Evolutionary conservation across 2,113 vertebrate genomes (phyloP), one percentile per base, ranked within the genome.

Genomic region (Cricetomys ansorgei): DNA sequence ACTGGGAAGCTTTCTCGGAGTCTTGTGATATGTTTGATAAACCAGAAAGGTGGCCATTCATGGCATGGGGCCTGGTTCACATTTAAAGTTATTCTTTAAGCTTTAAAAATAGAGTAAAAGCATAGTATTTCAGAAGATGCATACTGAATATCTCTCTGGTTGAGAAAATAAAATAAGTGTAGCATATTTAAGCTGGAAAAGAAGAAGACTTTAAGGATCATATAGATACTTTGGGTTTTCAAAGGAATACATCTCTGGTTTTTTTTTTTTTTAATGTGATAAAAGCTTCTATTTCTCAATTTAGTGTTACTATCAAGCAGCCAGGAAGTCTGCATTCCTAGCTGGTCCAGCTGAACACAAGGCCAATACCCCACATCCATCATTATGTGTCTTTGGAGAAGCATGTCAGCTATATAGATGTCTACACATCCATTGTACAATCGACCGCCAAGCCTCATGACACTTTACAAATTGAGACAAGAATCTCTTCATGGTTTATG

Each of bases 21-120:
- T 97, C 84, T 95, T 40, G 89, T 59, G 15, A 76, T n/a, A 0
- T 15, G 27, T 19, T 40, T 77, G 7, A 55, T 34, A 93, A 87
- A 59, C 7, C 2, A 37, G 8, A 1, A 59, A 86, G 19, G 11
- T 69, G 19, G 55, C 12, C 75, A 59, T 34, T 72, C 92, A 94
- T 76, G 67, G 16, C 53, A 59, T 97, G 95, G 94, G 97, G 94
- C 90, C 96, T 89, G 96, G 65, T 94, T 98, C 90, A 98, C 96
- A 98, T 94, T 98, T 97, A 94, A 97, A 98, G 98, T 95, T 94
- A 96, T 62, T 97, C 98, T 57, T 90, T 84, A 96, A 67, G 73
- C 95, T 97, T 97, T 85, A 98, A 98, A 98, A 98, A 98, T 95
- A 98, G 95, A 98, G 96, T 95, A 98, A 98, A 98, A 98, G 62